Evolutionary conservation across 2,113 vertebrate species (phyloP).

Genomic region (Pachyramphus minor): DNA sequence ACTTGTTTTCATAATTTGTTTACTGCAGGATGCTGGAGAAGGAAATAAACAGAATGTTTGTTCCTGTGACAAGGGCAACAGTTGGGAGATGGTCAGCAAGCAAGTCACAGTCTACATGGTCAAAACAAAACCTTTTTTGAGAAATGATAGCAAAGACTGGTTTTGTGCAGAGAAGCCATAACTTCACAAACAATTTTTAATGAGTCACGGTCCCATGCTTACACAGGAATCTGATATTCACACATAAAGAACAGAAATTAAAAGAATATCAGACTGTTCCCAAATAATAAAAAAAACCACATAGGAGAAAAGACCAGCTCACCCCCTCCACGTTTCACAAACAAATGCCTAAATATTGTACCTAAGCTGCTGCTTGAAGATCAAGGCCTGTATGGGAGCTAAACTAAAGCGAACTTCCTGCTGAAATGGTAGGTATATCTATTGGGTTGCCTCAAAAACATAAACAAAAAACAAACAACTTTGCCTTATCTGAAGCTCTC

Average conservation of each 20-base stretch:
- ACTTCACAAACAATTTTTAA: background rate
- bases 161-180: background rate
- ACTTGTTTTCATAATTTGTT: background rate
- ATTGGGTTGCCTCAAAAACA: background rate
- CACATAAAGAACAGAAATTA: background rate
- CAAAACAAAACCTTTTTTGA: background rate
- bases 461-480: accelerated
- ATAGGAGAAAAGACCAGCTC: background rate
- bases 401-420: background rate
- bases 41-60: background rate
- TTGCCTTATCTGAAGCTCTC: background rate
- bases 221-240: background rate
- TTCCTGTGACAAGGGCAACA: background rate
- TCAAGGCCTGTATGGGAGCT: background rate
- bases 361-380: background rate
- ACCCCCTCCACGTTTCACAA: background rate
- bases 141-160: background rate
- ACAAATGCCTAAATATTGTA: background rate
- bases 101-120: background rate
- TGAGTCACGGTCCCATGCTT: background rate
- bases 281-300: background rate
- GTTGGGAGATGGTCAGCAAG: background rate
- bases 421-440: background rate
- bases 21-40: background rate
- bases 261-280: background rate